Conservation (phyloP, 2,797 vertebrate species). For the Lithobates pipiens region DNA sequence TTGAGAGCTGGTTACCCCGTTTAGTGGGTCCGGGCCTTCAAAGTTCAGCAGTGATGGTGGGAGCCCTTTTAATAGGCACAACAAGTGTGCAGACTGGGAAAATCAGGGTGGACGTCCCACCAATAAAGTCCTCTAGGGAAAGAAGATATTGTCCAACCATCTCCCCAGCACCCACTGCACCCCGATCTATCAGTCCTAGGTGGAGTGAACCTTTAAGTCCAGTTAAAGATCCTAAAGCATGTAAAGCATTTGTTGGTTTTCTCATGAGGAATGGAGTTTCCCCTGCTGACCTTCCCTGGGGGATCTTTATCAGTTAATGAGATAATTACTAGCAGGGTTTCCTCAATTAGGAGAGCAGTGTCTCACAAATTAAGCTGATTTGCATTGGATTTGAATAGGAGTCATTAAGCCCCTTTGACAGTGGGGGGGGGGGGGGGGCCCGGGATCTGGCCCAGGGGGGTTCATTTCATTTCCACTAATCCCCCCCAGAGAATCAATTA, state of each 20-base stretch:
- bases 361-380: conserved; percentile 53
- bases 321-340: conserved; percentile 37
- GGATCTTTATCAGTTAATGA: conserved; percentile 46
- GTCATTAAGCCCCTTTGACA: not conserved
- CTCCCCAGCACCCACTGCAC: too few species aligned
- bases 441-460: not conserved
- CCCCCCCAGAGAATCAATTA: conserved; percentile 27
- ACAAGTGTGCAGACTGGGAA: too few species aligned
- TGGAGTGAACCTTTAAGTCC: not conserved
- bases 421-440: not conserved
- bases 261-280: not conserved
- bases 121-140: too few species aligned
- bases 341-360: conserved; percentile 32
- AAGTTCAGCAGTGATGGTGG: too few species aligned
- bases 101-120: too few species aligned
- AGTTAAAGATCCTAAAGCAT: conserved; percentile 2
- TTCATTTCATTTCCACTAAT: conserved; percentile 23
- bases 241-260: conserved; percentile 32
- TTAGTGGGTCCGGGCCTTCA: too few species aligned
- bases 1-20: too few species aligned
- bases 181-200: too few species aligned
- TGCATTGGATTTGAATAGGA: conserved; percentile 33
- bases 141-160: too few species aligned
- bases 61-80: too few species aligned
- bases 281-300: not conserved